Percentiles rank a stretch among this genome's conserved stretches.
These are phyloP conservation scores for Bibio marci DNA, from an alignment of 2,888 invertebrate species.

Conservation along the genomic window DNA sequence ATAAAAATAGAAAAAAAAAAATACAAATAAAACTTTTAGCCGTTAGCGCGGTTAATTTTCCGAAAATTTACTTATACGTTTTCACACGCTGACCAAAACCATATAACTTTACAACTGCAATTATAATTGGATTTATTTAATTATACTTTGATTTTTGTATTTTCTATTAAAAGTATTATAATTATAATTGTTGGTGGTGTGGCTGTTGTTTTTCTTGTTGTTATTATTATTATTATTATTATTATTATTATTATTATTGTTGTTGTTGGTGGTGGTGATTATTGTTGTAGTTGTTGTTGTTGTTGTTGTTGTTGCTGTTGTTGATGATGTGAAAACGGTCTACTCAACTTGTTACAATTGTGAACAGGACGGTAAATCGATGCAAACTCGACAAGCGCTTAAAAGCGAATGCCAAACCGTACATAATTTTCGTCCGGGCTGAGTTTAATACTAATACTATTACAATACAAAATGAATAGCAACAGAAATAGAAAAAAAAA, in stretches of 20 bases:
- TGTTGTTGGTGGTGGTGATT: background rate
- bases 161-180: too few relatives aligned
- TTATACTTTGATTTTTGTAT: too few relatives aligned
- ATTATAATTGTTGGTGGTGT: too few relatives aligned
- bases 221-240: background rate
- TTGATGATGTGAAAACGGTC: background rate
- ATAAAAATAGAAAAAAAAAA: too few relatives aligned
- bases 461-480: background rate
- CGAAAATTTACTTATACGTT: too few relatives aligned
- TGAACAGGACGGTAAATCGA: slow-evolving; percentile 19
- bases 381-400: slow-evolving; percentile 21
- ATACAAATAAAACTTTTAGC: too few relatives aligned
- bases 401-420: slow-evolving; percentile 16
- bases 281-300: background rate
- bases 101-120: too few relatives aligned
- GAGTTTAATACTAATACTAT: background rate
- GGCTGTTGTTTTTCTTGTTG: background rate
- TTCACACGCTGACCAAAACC: too few relatives aligned
- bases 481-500: background rate
- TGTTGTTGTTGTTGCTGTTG: background rate
- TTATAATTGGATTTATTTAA: too few relatives aligned
- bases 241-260: background rate
- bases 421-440: slow-evolving; percentile 10
- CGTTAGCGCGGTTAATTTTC: too few relatives aligned
- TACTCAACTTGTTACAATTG: slow-evolving; percentile 4